phyloP scores from a whole-genome alignment of 2,888 invertebrate species.

The Epistrophe grossulariae region DNA sequence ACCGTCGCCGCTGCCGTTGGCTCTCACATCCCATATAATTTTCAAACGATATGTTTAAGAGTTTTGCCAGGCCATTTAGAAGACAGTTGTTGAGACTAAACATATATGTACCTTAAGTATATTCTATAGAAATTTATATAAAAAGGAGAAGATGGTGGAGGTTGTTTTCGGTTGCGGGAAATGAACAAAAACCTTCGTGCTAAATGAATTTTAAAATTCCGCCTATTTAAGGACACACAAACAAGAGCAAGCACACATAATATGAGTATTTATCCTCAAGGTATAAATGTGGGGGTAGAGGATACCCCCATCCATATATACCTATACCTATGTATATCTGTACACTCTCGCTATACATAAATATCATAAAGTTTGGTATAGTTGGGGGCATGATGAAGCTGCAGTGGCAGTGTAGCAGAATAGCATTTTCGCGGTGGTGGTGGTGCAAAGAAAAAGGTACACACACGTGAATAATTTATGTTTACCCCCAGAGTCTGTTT shows the following conservation, averaged over 20 bases:
- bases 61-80: conserved; percentile 33
- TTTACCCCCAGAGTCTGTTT: conserved; percentile 61
- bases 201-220: conserved; percentile 69
- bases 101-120: not conserved
- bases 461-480: conserved; percentile 70
- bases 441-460: conserved; percentile 52
- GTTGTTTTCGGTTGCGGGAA: conserved; percentile 45
- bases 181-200: conserved; percentile 55
- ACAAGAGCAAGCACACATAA: conserved; percentile 21
- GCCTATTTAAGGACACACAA: conserved; percentile 60
- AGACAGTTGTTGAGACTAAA: conserved; percentile 42
- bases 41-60: conserved; percentile 25
- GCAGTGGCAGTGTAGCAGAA: not conserved
- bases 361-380: conserved; percentile 20
- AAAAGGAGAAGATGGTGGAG: conserved; percentile 6
- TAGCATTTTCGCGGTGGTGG: conserved; percentile 19
- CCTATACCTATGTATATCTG: not conserved
- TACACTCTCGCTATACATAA: not conserved
- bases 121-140: not conserved
- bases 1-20: not conserved
- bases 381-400: conserved; percentile 14
- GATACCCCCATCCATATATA: not conserved
- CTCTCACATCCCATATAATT: conserved; percentile 14
- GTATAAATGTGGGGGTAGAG: not conserved
- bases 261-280: conserved; percentile 23